A percentile compares a stretch with the other conserved stretches of the same genome.
Conservation (phyloP, 2,888 invertebrate species). For the Lycocerus yunnanus region DNA sequence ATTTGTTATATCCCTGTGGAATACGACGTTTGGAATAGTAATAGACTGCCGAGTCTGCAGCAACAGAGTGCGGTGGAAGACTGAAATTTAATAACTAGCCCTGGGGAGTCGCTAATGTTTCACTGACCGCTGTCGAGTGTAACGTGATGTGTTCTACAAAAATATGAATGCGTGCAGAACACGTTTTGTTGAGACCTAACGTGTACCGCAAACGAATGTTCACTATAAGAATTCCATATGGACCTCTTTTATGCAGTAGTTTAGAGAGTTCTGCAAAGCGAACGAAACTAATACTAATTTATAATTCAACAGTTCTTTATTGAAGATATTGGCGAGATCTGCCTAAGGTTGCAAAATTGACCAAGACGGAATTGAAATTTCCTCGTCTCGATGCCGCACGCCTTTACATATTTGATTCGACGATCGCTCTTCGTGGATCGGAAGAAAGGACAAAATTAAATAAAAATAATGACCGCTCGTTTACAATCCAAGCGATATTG, state of each 20-base stretch:
- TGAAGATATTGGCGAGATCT: neutral
- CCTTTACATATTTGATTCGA: neutral
- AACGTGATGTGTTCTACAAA: slow-evolving; percentile 29
- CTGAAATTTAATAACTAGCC: slow-evolving; percentile 32
- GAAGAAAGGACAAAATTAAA: neutral
- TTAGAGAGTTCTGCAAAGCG: slow-evolving; percentile 6
- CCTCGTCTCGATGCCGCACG: neutral
- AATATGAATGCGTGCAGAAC: slow-evolving; percentile 30
- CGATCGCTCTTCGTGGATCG: neutral
- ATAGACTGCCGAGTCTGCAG: slow-evolving; percentile 31
- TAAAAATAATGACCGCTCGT: neutral
- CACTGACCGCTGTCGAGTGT: slow-evolving; percentile 31
- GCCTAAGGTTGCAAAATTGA: neutral
- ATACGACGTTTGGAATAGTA: slow-evolving; percentile 28
- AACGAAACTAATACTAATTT: slow-evolving; percentile 4
- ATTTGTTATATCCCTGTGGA: slow-evolving; percentile 28
- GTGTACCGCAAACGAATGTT: slow-evolving; percentile 25
- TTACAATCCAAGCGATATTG: neutral
- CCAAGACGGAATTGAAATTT: neutral
- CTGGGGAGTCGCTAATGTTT: slow-evolving; percentile 31
- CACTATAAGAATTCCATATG: slow-evolving; percentile 10
- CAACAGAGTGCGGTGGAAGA: slow-evolving; percentile 28
- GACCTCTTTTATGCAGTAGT: slow-evolving; percentile 23
- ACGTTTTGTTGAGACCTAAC: slow-evolving; percentile 29
- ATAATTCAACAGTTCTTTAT: slow-evolving; percentile 14